Percentiles rank a stretch among this genome's conserved stretches.
phyloP scores from a whole-genome alignment of 2,888 invertebrate species.

The Biston betularia region DNA sequence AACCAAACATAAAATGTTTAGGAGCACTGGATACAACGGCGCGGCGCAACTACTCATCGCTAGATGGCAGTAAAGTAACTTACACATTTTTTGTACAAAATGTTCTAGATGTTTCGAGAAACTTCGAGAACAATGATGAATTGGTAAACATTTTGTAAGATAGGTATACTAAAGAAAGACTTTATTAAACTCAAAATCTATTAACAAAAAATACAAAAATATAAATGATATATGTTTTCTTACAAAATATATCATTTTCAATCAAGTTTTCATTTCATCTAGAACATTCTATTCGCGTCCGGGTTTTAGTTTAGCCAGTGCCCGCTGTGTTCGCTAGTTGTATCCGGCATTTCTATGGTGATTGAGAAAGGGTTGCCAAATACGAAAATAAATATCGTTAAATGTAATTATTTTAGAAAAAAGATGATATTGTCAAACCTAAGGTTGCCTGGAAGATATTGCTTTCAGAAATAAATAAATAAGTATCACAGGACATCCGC shows the following conservation, averaged over 20 bases:
- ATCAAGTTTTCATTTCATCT: constrained; percentile 48
- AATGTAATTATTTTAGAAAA: neutral
- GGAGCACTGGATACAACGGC: constrained; percentile 31
- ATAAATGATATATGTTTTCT: neutral
- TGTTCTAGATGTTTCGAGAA: constrained; percentile 54
- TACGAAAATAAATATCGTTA: neutral
- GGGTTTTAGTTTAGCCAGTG: constrained; percentile 50
- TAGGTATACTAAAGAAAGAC: constrained; percentile 23
- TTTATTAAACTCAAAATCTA: neutral
- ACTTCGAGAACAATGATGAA: constrained; percentile 34
- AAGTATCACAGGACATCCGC: no score
- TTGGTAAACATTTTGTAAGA: constrained; percentile 44
- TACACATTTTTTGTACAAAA: constrained; percentile 37
- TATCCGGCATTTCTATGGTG: constrained; percentile 53
- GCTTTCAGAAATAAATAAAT: no score
- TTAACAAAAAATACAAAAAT: neutral
- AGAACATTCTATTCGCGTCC: constrained; percentile 74
- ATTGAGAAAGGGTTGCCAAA: constrained; percentile 11
- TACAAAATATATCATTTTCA: constrained; percentile 22
- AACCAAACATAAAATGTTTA: constrained; percentile 59
- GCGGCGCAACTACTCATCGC: constrained; percentile 53
- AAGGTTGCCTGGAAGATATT: no score
- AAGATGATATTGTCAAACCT: no score
- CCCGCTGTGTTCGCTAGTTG: constrained; percentile 59
- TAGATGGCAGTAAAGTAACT: constrained; percentile 48